These are phyloP conservation scores for Catagonus wagneri DNA, from an alignment of 2,113 vertebrate species.

Conservation along the genomic window DNA sequence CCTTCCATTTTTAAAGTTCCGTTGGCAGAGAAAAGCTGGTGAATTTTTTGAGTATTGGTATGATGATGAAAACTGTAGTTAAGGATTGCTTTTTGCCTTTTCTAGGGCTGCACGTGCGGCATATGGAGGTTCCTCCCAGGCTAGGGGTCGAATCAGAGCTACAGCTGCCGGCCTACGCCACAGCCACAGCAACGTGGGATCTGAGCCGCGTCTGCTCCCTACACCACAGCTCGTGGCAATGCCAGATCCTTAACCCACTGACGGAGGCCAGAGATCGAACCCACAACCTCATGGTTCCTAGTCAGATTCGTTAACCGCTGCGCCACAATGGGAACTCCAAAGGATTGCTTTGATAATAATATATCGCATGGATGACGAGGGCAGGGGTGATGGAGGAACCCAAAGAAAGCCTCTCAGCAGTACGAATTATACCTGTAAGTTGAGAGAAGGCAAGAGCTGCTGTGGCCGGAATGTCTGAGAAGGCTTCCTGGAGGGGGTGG, in stretches of 20 bases:
- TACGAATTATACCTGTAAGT: not conserved
- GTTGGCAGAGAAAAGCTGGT: not conserved
- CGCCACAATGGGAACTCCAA: too few species aligned
- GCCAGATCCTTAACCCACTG: too few species aligned
- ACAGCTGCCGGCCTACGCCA: too few species aligned
- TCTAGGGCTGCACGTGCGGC: too few species aligned
- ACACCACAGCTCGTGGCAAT: too few species aligned
- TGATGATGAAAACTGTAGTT: not conserved
- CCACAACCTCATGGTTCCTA: too few species aligned
- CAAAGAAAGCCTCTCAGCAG: not conserved
- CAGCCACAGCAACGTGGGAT: too few species aligned
- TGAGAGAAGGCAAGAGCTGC: not conserved
- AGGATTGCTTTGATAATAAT: not conserved
- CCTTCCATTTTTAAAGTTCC: constrained; percentile 24
- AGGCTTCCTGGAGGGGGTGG: not conserved
- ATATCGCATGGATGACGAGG: not conserved
- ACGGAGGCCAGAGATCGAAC: too few species aligned
- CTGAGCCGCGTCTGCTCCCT: too few species aligned
- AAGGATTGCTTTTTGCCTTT: constrained; percentile 47
- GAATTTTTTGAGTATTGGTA: constrained; percentile 3
- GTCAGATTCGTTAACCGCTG: too few species aligned
- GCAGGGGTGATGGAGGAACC: not conserved
- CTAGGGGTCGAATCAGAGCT: too few species aligned
- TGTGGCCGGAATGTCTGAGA: not conserved
- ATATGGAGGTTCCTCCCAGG: too few species aligned